Evolutionary conservation across 2,113 vertebrate species (phyloP).

Genomic region (Falcunculus frontatus): DNA sequence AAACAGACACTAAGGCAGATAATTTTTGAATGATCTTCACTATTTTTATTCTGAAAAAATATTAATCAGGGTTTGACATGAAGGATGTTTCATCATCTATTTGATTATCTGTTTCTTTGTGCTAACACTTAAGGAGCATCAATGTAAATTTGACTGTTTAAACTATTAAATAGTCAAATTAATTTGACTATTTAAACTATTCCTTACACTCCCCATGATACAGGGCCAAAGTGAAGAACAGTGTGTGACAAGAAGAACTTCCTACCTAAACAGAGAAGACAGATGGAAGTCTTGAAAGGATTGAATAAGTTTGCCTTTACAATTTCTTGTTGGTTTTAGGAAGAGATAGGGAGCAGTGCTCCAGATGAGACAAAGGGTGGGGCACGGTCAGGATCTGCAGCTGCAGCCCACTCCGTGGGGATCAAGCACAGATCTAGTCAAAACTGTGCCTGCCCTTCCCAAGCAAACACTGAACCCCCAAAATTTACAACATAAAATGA

Average conservation of each 20-base stretch:
- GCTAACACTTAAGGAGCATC: neutral
- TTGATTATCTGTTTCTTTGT: neutral
- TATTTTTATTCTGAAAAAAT: neutral
- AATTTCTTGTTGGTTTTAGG: neutral
- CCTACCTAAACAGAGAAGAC: neutral
- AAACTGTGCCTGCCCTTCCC: neutral
- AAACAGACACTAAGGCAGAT: neutral
- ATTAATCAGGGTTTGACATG: neutral
- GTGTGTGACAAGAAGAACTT: neutral
- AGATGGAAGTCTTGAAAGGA: neutral
- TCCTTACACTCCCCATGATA: neutral
- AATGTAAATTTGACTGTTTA: too few relatives aligned
- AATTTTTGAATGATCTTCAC: neutral
- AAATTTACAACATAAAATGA: neutral
- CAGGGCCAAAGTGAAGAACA: neutral
- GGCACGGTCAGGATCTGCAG: neutral
- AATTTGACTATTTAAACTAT: too few relatives aligned
- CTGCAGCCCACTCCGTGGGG: neutral
- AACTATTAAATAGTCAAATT: too few relatives aligned
- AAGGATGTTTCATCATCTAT: neutral
- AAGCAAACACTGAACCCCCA: neutral
- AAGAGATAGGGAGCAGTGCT: rapidly evolving
- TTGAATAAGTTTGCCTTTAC: neutral
- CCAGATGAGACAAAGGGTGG: neutral
- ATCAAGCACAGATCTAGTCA: neutral